These are phyloP conservation scores for Deilephila elpenor DNA, from an alignment of 2,888 invertebrate species.

Conservation along the genomic window DNA sequence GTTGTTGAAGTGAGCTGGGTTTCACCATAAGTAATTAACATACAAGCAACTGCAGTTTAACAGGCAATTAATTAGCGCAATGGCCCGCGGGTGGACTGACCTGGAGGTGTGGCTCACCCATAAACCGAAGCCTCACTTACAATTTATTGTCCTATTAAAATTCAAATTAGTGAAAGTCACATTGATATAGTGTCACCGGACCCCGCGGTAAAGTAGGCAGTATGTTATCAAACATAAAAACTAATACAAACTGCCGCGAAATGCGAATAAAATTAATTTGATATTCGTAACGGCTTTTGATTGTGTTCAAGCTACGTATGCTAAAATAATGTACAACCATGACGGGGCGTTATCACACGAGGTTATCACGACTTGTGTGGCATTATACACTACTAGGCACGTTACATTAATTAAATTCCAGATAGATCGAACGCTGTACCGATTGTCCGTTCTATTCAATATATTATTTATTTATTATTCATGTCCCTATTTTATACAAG, in stretches of 20 bases:
- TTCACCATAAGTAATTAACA: conserved; percentile 52
- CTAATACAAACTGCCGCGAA: conserved; percentile 18
- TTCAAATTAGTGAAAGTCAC: conserved; percentile 68
- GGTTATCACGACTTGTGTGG: conserved; percentile 44
- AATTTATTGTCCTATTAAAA: conserved; percentile 64
- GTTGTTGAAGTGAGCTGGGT: conserved; percentile 36
- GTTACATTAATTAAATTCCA: conserved; percentile 23
- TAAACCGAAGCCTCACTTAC: conserved; percentile 50
- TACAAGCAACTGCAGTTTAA: conserved; percentile 62
- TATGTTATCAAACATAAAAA: conserved; percentile 8
- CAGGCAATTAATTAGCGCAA: conserved; percentile 61
- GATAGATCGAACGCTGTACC: conserved; percentile 7
- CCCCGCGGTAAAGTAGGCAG: conserved; percentile 19
- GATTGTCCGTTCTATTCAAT: conserved; percentile 13
- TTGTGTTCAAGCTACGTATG: conserved; percentile 33
- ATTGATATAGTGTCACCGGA: conserved; percentile 38
- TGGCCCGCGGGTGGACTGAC: conserved; percentile 58
- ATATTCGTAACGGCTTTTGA: conserved; percentile 30
- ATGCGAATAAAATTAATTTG: conserved; percentile 30
- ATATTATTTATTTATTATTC: neutral
- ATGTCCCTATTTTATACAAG: neutral
- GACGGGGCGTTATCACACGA: conserved; percentile 40
- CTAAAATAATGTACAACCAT: conserved; percentile 43
- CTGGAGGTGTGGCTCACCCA: conserved; percentile 56
- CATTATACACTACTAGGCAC: conserved; percentile 25